Conservation (phyloP, 2,888 invertebrate genomes). For the Corythucha ciliata region DNA sequence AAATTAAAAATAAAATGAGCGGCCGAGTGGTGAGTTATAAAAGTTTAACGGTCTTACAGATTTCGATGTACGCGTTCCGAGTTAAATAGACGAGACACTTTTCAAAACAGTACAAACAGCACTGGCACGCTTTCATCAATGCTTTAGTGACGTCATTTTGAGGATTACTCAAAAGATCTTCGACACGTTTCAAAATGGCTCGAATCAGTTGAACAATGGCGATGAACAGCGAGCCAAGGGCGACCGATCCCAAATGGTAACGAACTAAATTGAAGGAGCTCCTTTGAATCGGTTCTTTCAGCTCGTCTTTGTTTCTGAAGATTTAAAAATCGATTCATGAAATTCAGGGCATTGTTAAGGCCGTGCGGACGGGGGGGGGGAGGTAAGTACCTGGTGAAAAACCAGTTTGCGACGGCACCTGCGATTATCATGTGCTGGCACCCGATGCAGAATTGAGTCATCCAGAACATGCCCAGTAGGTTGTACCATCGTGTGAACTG, state of each 20-base stretch:
- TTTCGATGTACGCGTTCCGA: conserved; percentile 62
- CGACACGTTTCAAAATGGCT: conserved; percentile 42
- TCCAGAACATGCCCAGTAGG: conserved; percentile 55
- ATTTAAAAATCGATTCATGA: neutral
- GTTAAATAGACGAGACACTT: conserved; percentile 56
- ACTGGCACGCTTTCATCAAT: conserved; percentile 50
- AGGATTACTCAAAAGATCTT: conserved; percentile 42
- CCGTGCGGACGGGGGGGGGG: neutral
- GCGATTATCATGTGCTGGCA: conserved; percentile 60
- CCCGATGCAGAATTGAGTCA: conserved; percentile 54
- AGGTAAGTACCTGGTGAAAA: conserved; percentile 49
- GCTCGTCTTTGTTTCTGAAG: conserved; percentile 44
- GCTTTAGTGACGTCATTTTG: conserved; percentile 46
- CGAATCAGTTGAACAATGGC: conserved; percentile 59
- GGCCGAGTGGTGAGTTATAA: neutral
- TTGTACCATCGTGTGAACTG: conserved; percentile 46
- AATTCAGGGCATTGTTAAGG: neutral
- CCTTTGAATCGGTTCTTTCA: conserved; percentile 44
- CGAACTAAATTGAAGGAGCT: conserved; percentile 47
- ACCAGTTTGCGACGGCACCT: conserved; percentile 56
- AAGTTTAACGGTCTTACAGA: conserved; percentile 43
- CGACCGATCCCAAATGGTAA: conserved; percentile 68
- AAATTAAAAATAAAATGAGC: conserved; percentile 17
- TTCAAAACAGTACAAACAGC: conserved; percentile 58
- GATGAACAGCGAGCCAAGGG: conserved; percentile 65